Base-by-base conservation (phyloP, 2,888 invertebrate genomes). In the Dolichopus griseipennis region DNA sequence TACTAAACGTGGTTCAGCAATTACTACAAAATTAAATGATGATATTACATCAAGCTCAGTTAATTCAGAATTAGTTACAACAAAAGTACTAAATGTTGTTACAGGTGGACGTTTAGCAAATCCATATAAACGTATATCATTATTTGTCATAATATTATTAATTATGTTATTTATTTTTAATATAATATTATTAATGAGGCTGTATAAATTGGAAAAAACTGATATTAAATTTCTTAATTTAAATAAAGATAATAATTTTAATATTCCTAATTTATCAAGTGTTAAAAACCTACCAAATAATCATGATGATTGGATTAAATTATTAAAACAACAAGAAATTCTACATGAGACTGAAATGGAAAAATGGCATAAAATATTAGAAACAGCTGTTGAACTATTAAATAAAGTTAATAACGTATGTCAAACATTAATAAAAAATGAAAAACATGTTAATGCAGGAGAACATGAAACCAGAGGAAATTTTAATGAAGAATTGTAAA, bases 181-280 rank as follows among this genome's bases (percentile, higher is more conserved):
- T 83, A 90, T 90, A 72, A 84, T 91, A 79, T 86, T 95, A 70
- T 93, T 93, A 84, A 90, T 91, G 83, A 89, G 91, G 82, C 84
- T 95, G 73, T 90, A 91, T 89, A 84, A 86, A 73, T 80, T 90
- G 72, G 90, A 92, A 78, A 85, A 87, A 33, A 67, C 18, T 63
- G 66, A 52, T 65, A 70, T 41, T 12, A 3, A 22, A 43, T 66
- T 34, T 65, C 10, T 12, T 22, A 62, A 62, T 62, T 20, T 62
- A 22, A 62, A 62, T 62, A 12, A 21, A 5, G 9, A 62, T 10
- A 21, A 22, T 62, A 22, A 21, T 10, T 20, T 2, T 20, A 62
- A 21, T 22, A 22, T 22, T 22, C 22, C 21, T 22, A 62, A 62
- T 22, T 63, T 61, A 18, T 27, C 12, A 22, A 65, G n/a, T 21